Evolutionary conservation across 2,113 vertebrate species (phyloP).

Genomic region (Apteryx owenii): DNA sequence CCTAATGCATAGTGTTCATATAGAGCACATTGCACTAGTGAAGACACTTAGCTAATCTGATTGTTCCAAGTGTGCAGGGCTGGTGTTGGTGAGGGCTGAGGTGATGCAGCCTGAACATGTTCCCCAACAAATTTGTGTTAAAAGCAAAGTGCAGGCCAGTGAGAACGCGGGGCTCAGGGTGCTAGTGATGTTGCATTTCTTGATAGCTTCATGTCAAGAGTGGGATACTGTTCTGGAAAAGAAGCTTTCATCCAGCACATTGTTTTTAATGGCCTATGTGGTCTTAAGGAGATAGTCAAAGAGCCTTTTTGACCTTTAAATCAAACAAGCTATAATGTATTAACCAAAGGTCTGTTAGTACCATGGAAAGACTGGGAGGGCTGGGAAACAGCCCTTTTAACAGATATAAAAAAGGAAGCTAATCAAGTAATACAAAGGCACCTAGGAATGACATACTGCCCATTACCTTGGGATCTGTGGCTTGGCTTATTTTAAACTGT

Average conservation of each 20-base stretch:
- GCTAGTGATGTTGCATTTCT: neutral
- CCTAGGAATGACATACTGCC: neutral
- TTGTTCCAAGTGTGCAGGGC: neutral
- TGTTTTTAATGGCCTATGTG: neutral
- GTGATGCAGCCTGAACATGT: neutral
- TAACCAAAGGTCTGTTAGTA: neutral
- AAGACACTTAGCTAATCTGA: neutral
- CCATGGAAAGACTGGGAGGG: neutral
- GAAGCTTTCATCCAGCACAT: neutral
- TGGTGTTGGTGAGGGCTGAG: neutral
- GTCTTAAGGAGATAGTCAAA: neutral
- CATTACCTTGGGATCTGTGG: neutral
- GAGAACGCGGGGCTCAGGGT: neutral
- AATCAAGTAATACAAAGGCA: neutral
- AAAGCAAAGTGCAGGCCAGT: neutral
- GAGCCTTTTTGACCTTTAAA: neutral
- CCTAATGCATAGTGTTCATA: fast-evolving
- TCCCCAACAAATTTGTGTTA: neutral
- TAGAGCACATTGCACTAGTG: neutral
- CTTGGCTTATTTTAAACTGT: neutral
- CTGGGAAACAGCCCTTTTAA: neutral
- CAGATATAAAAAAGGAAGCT: neutral
- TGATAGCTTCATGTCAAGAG: neutral
- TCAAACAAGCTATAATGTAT: neutral
- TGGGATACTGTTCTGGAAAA: neutral